Evolutionary conservation across 37 sponge, comb jelly and placozoan genomes (phyloP).

Genomic region (Oscarella lobularis): DNA sequence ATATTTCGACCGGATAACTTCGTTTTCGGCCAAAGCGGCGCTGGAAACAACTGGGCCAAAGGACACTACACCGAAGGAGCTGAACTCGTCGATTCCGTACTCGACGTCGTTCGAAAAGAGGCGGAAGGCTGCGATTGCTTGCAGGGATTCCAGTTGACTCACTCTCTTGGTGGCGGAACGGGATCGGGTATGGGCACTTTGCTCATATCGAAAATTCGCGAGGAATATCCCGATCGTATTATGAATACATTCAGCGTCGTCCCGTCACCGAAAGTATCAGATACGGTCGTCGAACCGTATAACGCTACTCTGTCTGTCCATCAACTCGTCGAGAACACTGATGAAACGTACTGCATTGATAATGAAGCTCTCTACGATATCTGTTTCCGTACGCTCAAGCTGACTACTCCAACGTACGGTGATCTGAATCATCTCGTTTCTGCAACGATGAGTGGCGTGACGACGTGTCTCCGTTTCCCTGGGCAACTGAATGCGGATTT

Average conservation of each 20-base stretch:
- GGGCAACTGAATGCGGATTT: constrained; percentile 97
- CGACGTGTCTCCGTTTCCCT: constrained; percentile 34
- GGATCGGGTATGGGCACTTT: constrained; percentile 99
- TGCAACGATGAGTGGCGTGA: constrained; percentile 30
- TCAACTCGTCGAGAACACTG: constrained; percentile 99
- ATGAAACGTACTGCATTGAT: constrained; percentile 91
- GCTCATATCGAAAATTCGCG: constrained; percentile 98
- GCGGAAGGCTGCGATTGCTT: constrained; percentile 99
- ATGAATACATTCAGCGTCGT: constrained; percentile 64
- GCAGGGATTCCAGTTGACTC: constrained; percentile 98
- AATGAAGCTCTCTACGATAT: constrained; percentile 99
- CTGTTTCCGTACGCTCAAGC: constrained; percentile 99
- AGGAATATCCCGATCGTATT: constrained; percentile 98
- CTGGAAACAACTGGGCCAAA: constrained; percentile 99
- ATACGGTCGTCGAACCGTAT: constrained; percentile 56
- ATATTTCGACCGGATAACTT: constrained; percentile 99
- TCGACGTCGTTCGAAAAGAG: constrained; percentile 96
- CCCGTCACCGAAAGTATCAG: constrained; percentile 52
- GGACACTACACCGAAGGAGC: constrained; percentile 89
- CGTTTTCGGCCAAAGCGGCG: constrained; percentile 96
- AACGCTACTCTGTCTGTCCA: constrained; percentile 57
- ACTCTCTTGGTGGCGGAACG: constrained; percentile 96
- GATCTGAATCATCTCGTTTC: constrained; percentile 90
- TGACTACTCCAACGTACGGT: constrained; percentile 98
- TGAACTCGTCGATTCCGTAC: constrained; percentile 98